These are phyloP conservation scores for Ladona fulva DNA, from an alignment of 1,140 invertebrate species.

Conservation along the genomic window DNA sequence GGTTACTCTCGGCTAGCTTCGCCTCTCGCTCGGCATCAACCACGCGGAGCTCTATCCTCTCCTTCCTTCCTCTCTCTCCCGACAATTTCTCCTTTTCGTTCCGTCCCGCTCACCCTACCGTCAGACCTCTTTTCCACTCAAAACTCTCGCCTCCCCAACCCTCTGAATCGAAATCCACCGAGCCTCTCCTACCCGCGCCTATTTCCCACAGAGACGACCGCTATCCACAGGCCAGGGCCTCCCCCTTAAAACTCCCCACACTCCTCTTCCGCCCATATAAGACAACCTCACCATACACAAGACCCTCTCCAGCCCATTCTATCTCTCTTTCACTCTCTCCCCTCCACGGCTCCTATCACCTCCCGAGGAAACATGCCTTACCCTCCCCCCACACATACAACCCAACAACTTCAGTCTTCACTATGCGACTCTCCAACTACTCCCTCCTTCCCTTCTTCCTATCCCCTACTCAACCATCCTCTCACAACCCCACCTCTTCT, in stretches of 20 bases:
- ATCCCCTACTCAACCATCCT: neutral
- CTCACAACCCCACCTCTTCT: neutral
- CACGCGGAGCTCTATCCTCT: constrained; percentile 1
- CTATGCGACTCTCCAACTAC: neutral
- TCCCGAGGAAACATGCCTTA: neutral
- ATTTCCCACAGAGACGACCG: constrained; percentile 2
- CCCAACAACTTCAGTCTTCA: neutral
- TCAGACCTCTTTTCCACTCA: neutral
- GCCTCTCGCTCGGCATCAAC: neutral
- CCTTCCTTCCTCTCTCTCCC: neutral
- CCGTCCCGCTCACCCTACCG: neutral
- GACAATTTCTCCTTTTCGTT: neutral
- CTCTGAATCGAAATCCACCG: neutral
- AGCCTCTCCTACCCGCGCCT: neutral
- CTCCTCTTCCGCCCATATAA: constrained; percentile 3
- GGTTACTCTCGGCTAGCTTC: constrained; percentile 2
- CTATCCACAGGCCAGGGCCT: constrained; percentile 1
- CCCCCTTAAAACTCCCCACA: neutral
- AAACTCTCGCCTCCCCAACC: neutral
- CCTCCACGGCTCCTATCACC: neutral
- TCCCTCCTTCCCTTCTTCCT: neutral
- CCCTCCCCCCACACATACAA: neutral
- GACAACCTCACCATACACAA: neutral
- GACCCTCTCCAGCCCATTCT: neutral
- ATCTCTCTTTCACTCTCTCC: neutral